Percentiles rank a stretch among this genome's conserved stretches.
These are phyloP conservation scores for Magallana nippona DNA, from an alignment of 2,888 invertebrate species.

Conservation along the genomic window DNA sequence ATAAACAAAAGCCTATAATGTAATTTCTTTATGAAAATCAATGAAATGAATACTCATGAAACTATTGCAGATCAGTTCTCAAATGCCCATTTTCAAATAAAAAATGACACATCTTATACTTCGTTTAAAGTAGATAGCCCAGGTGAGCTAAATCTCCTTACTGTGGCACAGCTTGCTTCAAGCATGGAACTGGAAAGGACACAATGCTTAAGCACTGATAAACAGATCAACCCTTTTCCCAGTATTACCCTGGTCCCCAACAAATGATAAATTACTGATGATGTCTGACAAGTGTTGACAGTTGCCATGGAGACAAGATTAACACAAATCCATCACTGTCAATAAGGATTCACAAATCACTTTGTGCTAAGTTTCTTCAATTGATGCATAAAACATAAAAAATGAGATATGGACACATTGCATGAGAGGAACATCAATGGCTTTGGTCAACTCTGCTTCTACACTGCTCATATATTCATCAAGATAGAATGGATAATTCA, in stretches of 20 bases:
- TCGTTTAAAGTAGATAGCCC: too few relatives aligned
- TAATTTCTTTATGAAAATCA: too few relatives aligned
- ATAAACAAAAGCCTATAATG: too few relatives aligned
- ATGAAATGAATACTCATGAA: too few relatives aligned
- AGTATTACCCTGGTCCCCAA: conserved; percentile 64
- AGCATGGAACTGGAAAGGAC: neutral
- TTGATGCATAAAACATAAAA: conserved; percentile 32
- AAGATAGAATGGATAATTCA: neutral
- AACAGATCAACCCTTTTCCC: neutral
- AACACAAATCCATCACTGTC: conserved; percentile 71
- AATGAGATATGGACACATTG: conserved; percentile 13
- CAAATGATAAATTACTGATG: conserved; percentile 70
- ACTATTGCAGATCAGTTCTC: too few relatives aligned
- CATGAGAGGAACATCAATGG: conserved; percentile 19
- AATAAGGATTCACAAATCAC: conserved; percentile 62
- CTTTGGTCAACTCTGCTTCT: neutral
- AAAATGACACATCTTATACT: too few relatives aligned
- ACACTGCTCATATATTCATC: neutral
- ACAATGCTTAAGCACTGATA: neutral
- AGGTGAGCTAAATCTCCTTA: too few relatives aligned
- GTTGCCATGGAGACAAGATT: conserved; percentile 72
- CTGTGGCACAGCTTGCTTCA: neutral
- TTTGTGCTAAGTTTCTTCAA: conserved; percentile 29
- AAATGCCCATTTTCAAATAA: too few relatives aligned
- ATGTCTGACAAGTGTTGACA: conserved; percentile 70